Conservation (phyloP, 2,888 invertebrate species). For the Agrilus mali region DNA sequence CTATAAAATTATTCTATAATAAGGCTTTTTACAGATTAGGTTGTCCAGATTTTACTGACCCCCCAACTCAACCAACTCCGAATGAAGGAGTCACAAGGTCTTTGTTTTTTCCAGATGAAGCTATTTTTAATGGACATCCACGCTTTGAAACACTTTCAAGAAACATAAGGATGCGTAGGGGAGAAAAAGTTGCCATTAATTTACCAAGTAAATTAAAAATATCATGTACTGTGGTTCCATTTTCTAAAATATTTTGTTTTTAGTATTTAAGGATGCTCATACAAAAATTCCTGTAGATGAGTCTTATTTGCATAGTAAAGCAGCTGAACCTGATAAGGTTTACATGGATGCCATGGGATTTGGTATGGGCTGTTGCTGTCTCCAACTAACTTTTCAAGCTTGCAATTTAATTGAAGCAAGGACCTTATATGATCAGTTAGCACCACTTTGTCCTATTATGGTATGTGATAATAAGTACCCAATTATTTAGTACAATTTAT, state of each 20-base stretch:
- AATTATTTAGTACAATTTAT: too few relatives aligned
- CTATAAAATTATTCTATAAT: not conserved
- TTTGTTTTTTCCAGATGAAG: slow-evolving; percentile 88
- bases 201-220: slow-evolving; percentile 62
- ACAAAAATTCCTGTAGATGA: slow-evolving; percentile 79
- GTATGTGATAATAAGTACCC: slow-evolving; percentile 34
- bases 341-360: slow-evolving; percentile 99
- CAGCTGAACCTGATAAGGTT: slow-evolving; percentile 78
- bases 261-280: slow-evolving; percentile 81
- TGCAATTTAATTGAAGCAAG: slow-evolving; percentile 93
- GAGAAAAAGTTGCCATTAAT: slow-evolving; percentile 93
- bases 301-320: slow-evolving; percentile 47
- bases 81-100: slow-evolving; percentile 66
- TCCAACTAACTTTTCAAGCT: slow-evolving; percentile 93
- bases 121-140: slow-evolving; percentile 90
- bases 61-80: slow-evolving; percentile 59
- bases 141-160: slow-evolving; percentile 84
- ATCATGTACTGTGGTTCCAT: not conserved
- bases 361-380: slow-evolving; percentile 97
- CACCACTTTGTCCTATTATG: slow-evolving; percentile 94
- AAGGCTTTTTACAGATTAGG: slow-evolving; percentile 52
- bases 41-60: slow-evolving; percentile 77
- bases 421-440: slow-evolving; percentile 91
- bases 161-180: slow-evolving; percentile 83
- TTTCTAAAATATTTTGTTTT: not conserved